These are phyloP conservation scores for Trididemnum clinides DNA, from an alignment of 23 tunicate species.

Conservation along the genomic window DNA sequence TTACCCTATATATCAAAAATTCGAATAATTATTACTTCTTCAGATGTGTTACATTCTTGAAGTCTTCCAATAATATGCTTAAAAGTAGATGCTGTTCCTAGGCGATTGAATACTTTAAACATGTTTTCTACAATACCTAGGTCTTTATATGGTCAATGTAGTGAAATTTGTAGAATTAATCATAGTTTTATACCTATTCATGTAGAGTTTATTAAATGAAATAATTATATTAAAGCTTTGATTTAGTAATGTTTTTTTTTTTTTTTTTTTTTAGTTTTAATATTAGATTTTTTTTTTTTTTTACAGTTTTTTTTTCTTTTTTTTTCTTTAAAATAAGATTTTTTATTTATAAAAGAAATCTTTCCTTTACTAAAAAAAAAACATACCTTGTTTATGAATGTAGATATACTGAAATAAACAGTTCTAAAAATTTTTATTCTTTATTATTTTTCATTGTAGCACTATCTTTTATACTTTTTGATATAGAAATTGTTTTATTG, in stretches of 20 bases:
- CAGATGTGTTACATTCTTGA: background rate
- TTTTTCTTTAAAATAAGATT: background rate
- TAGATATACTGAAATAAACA: background rate
- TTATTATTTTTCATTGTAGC: background rate
- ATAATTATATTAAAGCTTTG: background rate
- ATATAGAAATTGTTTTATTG: background rate
- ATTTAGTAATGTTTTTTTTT: background rate
- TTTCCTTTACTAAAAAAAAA: background rate
- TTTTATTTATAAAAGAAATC: background rate
- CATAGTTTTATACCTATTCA: slow-evolving; percentile 24
- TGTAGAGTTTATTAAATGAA: background rate
- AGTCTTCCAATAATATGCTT: background rate
- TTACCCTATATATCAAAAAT: background rate
- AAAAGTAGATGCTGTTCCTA: background rate
- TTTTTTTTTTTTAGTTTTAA: background rate
- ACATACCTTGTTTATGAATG: background rate
- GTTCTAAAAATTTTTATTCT: background rate
- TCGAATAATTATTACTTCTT: background rate
- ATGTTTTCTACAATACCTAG: background rate
- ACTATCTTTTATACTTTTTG: background rate
- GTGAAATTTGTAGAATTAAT: slow-evolving; percentile 6
- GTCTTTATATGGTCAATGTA: background rate
- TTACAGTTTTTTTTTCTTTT: background rate
- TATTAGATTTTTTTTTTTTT: background rate
- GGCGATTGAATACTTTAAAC: slow-evolving; percentile 3